These are phyloP conservation scores for Tringa solitaria DNA, from an alignment of 2,113 vertebrate genomes.

Conservation along the genomic window DNA sequence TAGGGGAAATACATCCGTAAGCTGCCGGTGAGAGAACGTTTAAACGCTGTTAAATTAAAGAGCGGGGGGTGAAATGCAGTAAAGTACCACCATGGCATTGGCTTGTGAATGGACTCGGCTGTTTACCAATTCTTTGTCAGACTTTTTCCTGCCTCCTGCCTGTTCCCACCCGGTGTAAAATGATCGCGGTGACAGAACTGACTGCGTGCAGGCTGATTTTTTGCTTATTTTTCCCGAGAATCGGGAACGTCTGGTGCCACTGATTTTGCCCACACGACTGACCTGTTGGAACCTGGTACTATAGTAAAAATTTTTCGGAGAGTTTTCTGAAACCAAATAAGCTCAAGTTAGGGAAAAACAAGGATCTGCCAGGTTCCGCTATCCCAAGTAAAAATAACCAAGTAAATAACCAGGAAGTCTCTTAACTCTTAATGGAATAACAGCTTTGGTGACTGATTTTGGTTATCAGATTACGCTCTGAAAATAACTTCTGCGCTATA, in stretches of 20 bases:
- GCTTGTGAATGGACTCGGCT: neutral
- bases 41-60: neutral
- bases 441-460: slow-evolving; percentile 55
- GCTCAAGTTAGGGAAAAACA: neutral
- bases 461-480: slow-evolving; percentile 58
- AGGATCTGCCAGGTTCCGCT: neutral
- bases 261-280: neutral
- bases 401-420: slow-evolving; percentile 49
- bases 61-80: neutral
- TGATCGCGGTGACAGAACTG: neutral
- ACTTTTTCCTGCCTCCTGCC: neutral
- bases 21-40: neutral
- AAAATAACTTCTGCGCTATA: slow-evolving; percentile 35
- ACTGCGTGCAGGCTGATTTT: neutral
- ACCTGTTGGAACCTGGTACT: neutral
- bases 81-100: neutral
- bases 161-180: neutral
- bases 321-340: neutral
- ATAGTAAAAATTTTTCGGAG: neutral
- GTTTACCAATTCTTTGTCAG: neutral
- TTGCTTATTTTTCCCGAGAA: neutral
- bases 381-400: slow-evolving; percentile 45
- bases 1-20: neutral
- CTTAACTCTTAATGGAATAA: slow-evolving; percentile 57
- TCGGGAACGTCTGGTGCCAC: accelerated